Conservation (phyloP, 2,888 invertebrate genomes). For the Uropetala carovei region DNA sequence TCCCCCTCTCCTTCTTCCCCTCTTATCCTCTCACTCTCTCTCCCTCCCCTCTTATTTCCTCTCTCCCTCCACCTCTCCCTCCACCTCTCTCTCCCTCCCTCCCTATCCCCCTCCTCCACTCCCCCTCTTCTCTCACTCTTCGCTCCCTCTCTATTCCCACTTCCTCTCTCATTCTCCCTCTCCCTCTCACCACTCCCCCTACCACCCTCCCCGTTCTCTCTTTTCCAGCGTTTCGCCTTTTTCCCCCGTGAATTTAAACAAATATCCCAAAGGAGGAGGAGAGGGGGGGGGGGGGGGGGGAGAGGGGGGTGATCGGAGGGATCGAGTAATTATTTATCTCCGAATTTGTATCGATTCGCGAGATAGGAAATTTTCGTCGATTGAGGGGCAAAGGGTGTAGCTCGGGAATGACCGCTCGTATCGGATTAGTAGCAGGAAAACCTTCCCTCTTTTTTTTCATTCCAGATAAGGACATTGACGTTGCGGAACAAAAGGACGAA, state of each 20-base stretch:
- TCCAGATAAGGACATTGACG: slow-evolving; percentile 9
- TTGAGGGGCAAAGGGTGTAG: background rate
- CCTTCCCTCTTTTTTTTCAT: background rate
- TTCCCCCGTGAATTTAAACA: background rate
- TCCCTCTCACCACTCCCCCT: no score
- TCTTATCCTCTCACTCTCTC: no score
- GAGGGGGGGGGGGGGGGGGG: background rate
- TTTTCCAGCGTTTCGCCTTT: background rate
- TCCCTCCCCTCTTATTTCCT: no score
- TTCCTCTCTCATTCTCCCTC: no score
- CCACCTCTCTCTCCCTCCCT: no score
- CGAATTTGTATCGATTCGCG: slow-evolving; percentile 13
- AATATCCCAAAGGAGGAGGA: background rate
- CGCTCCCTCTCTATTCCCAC: no score
- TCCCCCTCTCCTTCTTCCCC: no score
- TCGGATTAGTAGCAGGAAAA: background rate
- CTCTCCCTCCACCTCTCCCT: no score
- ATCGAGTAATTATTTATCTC: slow-evolving; percentile 9
- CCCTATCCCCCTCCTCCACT: no score
- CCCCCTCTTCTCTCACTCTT: no score
- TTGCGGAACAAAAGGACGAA: slow-evolving; percentile 21
- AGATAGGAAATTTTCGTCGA: slow-evolving; percentile 41
- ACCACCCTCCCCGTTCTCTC: no score
- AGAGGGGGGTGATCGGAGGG: background rate
- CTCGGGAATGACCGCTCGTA: background rate